Conservation (phyloP, 2,113 vertebrate genomes). For the Sprattus sprattus region DNA sequence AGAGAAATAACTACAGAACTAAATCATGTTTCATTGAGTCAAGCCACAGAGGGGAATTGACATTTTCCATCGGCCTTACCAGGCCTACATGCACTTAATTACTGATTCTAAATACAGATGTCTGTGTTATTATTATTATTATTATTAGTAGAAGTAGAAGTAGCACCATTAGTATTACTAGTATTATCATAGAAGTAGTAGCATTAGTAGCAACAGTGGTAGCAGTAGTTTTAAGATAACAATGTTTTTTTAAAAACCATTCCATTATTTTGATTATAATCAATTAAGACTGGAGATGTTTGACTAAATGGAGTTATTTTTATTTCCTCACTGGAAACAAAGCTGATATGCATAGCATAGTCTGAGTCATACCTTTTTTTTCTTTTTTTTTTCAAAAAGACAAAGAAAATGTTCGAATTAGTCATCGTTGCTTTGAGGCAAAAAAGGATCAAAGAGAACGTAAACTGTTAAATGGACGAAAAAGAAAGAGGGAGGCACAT, state of each 20-base stretch:
- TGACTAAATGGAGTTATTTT: not conserved
- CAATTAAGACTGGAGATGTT: not conserved
- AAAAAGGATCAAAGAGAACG: slow-evolving; percentile 35
- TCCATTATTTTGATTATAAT: not conserved
- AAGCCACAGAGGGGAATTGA: not conserved
- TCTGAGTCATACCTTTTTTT: slow-evolving; percentile 9
- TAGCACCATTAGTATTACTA: not conserved
- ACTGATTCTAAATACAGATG: not conserved
- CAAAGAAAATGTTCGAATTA: slow-evolving; percentile 34
- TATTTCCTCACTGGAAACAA: not conserved
- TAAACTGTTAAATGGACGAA: slow-evolving; percentile 21
- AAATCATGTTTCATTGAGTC: not conserved
- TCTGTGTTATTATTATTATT: not conserved
- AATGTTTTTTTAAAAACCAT: not conserved
- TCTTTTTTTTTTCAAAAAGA: not conserved
- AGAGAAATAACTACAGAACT: not conserved
- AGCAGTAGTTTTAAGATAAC: too few relatives aligned
- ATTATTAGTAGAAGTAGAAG: not conserved
- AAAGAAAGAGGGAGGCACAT: not conserved
- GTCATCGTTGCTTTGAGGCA: slow-evolving; percentile 31
- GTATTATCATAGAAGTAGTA: not conserved
- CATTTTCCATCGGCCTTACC: not conserved
- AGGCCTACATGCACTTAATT: not conserved
- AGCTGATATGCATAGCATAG: not conserved
- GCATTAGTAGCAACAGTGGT: too few relatives aligned